Conservation (phyloP, 2,113 vertebrate species). For the Copsychus sechellarum region DNA sequence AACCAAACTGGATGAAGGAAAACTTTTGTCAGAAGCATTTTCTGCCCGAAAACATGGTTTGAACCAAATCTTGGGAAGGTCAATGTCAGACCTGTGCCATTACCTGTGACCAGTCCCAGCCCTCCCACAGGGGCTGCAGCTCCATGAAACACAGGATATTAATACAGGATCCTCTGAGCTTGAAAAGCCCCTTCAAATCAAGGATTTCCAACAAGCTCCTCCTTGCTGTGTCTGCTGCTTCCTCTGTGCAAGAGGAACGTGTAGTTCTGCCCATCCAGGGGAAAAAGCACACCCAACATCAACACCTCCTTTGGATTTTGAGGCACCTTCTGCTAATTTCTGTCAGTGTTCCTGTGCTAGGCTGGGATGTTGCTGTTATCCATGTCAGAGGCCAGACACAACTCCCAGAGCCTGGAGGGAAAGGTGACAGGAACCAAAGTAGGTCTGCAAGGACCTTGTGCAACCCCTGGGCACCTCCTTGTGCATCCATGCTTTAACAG, state of each 20-base stretch:
- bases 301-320: background rate
- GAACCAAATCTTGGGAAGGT: background rate
- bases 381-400: background rate
- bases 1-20: background rate
- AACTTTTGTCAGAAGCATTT: background rate
- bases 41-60: background rate
- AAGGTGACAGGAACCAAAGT: background rate
- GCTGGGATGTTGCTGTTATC: background rate
- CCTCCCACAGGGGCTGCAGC: background rate
- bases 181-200: background rate
- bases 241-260: background rate
- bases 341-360: background rate
- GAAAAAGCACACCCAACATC: background rate
- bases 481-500: conserved; percentile 40
- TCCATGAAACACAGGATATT: background rate
- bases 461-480: conserved; percentile 20
- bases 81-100: background rate
- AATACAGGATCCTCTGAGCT: background rate
- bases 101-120: background rate
- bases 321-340: background rate
- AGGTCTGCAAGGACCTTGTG: conserved; percentile 7
- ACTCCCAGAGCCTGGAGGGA: background rate
- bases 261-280: background rate
- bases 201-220: background rate
- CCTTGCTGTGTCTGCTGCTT: background rate